Conservation (phyloP, 2,888 invertebrate genomes). For the Aspidiotus destructor region DNA sequence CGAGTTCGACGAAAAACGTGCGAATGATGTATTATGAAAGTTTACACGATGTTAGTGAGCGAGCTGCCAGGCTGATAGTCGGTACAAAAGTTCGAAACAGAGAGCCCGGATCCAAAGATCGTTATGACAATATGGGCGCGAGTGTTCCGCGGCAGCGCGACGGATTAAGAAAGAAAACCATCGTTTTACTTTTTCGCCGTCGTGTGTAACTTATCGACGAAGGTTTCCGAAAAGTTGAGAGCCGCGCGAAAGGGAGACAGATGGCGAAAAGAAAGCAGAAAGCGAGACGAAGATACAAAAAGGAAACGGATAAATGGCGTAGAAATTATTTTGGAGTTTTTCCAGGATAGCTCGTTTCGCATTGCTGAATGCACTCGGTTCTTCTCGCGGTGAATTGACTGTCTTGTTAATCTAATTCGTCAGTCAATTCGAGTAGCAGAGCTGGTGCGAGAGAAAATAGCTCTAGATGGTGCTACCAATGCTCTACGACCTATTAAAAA, state of each 20-base stretch:
- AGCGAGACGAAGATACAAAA: conserved; percentile 16
- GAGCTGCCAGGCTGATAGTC: conserved; percentile 12
- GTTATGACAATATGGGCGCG: too few relatives aligned
- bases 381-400: neutral
- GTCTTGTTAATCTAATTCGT: neutral
- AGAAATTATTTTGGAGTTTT: conserved; percentile 32
- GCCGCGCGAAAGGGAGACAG: neutral
- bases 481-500: too few relatives aligned
- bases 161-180: neutral
- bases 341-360: conserved; percentile 28
- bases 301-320: conserved; percentile 28
- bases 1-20: too few relatives aligned
- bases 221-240: conserved; percentile 15
- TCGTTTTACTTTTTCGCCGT: conserved; percentile 15
- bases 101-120: too few relatives aligned
- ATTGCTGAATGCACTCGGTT: conserved; percentile 10
- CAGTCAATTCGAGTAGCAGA: neutral
- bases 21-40: conserved; percentile 30
- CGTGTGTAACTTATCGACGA: conserved; percentile 28
- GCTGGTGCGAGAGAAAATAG: too few relatives aligned
- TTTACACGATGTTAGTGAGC: conserved; percentile 28
- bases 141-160: neutral
- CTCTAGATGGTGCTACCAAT: too few relatives aligned
- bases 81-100: conserved; percentile 8
- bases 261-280: neutral